A percentile compares a stretch with the other conserved stretches of the same genome.
These are phyloP conservation scores for Lepidurus arcticus DNA, from an alignment of 1,140 invertebrate genomes.

Conservation along the genomic window DNA sequence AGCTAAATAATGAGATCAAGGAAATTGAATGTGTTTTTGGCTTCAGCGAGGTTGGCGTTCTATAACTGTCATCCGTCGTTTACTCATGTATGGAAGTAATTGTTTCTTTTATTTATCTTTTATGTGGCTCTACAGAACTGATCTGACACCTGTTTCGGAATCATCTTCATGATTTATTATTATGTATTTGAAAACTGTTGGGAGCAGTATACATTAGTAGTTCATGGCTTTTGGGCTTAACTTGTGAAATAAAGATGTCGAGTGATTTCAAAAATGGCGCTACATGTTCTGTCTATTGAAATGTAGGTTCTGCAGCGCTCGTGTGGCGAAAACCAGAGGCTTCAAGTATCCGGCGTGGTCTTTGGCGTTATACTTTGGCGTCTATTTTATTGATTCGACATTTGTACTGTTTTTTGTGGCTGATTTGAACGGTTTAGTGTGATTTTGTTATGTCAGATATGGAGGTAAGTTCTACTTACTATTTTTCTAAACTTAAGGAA, in stretches of 20 bases:
- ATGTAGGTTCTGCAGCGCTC: neutral
- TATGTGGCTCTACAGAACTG: conserved; percentile 1
- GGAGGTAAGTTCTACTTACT: neutral
- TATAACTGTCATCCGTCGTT: conserved; percentile 14
- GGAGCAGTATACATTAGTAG: conserved; percentile 11
- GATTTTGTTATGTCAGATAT: neutral
- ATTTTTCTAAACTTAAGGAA: neutral
- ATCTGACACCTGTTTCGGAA: conserved; percentile 1
- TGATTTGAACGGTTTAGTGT: neutral
- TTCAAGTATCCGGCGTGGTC: neutral
- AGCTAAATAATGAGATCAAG: conserved; percentile 1
- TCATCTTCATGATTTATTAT: conserved; percentile 19
- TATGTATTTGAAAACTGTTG: conserved; percentile 9
- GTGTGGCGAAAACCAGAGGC: neutral
- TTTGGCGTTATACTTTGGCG: conserved; percentile 5
- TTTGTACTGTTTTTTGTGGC: neutral
- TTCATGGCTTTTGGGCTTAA: neutral
- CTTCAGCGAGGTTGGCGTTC: conserved; percentile 1
- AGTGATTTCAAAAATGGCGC: no score
- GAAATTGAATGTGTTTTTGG: conserved; percentile 9
- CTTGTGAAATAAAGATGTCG: no score
- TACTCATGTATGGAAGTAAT: neutral
- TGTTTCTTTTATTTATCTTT: neutral
- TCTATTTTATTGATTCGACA: conserved; percentile 7
- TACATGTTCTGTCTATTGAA: neutral